Evolutionary conservation across 2,888 invertebrate genomes (phyloP), one percentile per base, ranked within the genome.

Genomic region (Coremacera marginata): DNA sequence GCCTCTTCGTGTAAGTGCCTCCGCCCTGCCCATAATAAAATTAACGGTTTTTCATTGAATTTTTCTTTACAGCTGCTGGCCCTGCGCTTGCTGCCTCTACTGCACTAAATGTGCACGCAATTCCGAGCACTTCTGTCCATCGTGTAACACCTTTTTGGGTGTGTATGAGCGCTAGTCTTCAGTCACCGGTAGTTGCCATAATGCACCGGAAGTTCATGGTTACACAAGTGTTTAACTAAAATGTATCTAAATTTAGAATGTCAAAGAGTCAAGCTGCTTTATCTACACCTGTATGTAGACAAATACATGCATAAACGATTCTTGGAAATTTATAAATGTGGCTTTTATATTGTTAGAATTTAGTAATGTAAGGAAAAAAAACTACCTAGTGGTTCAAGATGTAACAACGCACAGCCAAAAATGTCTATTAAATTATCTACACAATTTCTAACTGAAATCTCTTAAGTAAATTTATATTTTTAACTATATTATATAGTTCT

Each of bases 91-190:
- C 70, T 82, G 91, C 11, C 91, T 92, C 1, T 92, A 92, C 83
- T 92, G 91, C 82, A 89, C 91, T 81, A 87, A 91, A 62, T 90
- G 91, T 19, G 92, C 91, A 78, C 90, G 89, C 78, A 91, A 90
- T 81, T 88, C 88, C 5, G 90, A 91, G 63, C 92, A 93, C 81
- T 91, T 90, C 80, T 93, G 93, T 75, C 91, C 92, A 0, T 90
- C 90, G 77, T 92, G 92, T 83, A 89, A 90, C 70, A 86, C 91
- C 0, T 91, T 88, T 80, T 83, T 93, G 51, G 93, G 92, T 78
- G 89, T 89, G 60, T 91, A 90, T 81, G 84, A 88, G 76, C 86
- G 87, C 57, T 86, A 73, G 77, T 19, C 3, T 68, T 14, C n/a
- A 19, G 19, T 19, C 3, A 55, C 5, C 19, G 19, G 9, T 19